A percentile compares a stretch with the other conserved stretches of the same genome.
Conservation (phyloP, 2,113 vertebrate genomes). For the Gobiocypris rarus region DNA sequence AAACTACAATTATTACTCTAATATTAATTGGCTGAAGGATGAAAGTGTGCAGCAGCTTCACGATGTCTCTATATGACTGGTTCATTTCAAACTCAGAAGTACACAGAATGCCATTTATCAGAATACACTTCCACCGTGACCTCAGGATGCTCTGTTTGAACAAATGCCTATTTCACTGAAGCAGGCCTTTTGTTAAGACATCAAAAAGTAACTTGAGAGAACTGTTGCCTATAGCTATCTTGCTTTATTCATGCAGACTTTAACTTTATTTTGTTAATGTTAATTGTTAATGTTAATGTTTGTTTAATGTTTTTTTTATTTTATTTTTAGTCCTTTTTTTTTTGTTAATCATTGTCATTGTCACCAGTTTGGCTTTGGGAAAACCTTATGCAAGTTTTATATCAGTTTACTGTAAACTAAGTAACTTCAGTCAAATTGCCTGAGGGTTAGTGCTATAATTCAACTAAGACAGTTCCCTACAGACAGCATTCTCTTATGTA, state of each 20-base stretch:
- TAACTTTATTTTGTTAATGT: not conserved
- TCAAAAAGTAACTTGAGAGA: slow-evolving; percentile 14
- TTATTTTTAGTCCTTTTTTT: not conserved
- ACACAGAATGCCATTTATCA: not conserved
- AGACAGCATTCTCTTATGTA: slow-evolving; percentile 3
- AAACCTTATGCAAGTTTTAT: slow-evolving; percentile 23
- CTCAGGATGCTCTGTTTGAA: not conserved
- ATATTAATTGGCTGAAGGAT: not conserved
- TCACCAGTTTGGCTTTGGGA: slow-evolving; percentile 1
- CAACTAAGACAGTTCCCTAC: not conserved
- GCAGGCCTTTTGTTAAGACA: not conserved
- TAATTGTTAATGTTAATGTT: too few species aligned
- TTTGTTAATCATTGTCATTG: not conserved
- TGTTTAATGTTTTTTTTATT: not conserved
- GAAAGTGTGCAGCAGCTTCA: not conserved
- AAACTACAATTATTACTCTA: not conserved
- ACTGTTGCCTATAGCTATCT: not conserved
- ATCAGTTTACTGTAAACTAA: slow-evolving; percentile 4
- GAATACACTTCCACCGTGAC: not conserved
- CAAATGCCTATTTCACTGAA: slow-evolving; percentile 3
- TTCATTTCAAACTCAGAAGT: not conserved
- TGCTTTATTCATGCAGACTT: not conserved
- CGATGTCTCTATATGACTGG: not conserved
- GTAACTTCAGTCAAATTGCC: slow-evolving; percentile 10
- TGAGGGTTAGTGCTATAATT: not conserved